phyloP scores from a whole-genome alignment of 1,140 invertebrate species.

The Drosophila fuyamai region DNA sequence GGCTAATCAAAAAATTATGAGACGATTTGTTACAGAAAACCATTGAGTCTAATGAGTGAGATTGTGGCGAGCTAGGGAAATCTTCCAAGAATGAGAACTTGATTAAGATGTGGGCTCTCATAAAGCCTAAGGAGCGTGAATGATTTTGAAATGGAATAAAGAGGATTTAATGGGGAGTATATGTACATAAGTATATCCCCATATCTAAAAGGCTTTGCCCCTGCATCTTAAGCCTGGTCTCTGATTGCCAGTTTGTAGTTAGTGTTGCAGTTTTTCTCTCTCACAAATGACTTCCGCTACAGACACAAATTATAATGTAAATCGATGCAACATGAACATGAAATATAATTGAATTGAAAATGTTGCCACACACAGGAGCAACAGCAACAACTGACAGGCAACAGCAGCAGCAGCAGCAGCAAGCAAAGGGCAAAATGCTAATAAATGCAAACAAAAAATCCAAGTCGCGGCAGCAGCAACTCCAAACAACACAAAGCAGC shows the following conservation, averaged over 20 bases:
- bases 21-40: constrained; percentile 69
- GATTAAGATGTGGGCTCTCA: constrained; percentile 68
- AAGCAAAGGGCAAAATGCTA: constrained; percentile 76
- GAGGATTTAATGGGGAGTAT: too few relatives aligned
- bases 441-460: constrained; percentile 68
- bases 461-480: constrained; percentile 11
- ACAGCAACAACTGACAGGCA: constrained; percentile 60
- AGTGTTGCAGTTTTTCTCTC: constrained; percentile 1
- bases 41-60: constrained; percentile 23
- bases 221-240: constrained; percentile 8
- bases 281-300: constrained; percentile 79
- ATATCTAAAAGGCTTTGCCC: neutral
- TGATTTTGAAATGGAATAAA: constrained; percentile 11
- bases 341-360: constrained; percentile 83
- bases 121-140: constrained; percentile 15
- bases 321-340: constrained; percentile 82
- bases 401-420: constrained; percentile 57
- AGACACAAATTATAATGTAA: constrained; percentile 83
- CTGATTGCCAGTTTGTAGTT: constrained; percentile 20
- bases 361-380: constrained; percentile 76
- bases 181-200: constrained; percentile 1
- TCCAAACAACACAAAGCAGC: constrained; percentile 66
- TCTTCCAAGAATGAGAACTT: constrained; percentile 27
- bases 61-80: constrained; percentile 17
- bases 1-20: constrained; percentile 77